Base-by-base conservation (phyloP, 2,888 invertebrate genomes). In the Plagodis pulveraria region DNA sequence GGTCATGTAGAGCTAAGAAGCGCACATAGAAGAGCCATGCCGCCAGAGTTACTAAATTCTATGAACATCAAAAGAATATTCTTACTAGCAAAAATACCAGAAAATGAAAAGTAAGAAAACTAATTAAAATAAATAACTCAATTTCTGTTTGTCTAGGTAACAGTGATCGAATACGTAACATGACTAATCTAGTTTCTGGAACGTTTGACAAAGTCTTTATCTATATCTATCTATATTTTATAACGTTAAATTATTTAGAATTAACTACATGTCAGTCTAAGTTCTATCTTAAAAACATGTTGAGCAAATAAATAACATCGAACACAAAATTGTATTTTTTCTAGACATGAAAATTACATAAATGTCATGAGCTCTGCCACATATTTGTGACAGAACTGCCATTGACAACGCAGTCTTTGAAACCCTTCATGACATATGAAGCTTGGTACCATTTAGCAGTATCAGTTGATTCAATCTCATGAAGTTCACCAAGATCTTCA, bases 1-100 rank as follows among this genome's bases (percentile, higher is more conserved):
- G 96, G 95, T 0, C 95, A 97, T 81, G 93, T 95, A 36, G 94
- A 95, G 70, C 81, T 95, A 40, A 93, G 97, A 63, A 95, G 95
- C 76, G 95, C 95, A 0, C 95, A 96, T 73, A 93, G 97, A 50
- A 89, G 94, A 71, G 94, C 96, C 0, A 95, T 96, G 81, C 85
- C 95, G 0, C 78, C 80, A 40, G 85, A 91, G 22, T 93, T 94
- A 68, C 86, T 97, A 9, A 77, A 83, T 43, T 84, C 93, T 64
- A 84, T 96, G 63, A 94, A 95, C 62, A 81, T 95, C 41, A 89
- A 91, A 57, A 89, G 97, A 73, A 87, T 96, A 44, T 97, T 97
- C 82, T 81, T 97, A 44, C 79, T 97, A 11, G 96, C 96, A 0
- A 83, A 86, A 58, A 87, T 94, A 72, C 94, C 95, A 0, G 64